Evolutionary conservation across 2,888 invertebrate genomes (phyloP), one percentile per base, ranked within the genome.

Genomic region (Omphaloscelis lunosa): DNA sequence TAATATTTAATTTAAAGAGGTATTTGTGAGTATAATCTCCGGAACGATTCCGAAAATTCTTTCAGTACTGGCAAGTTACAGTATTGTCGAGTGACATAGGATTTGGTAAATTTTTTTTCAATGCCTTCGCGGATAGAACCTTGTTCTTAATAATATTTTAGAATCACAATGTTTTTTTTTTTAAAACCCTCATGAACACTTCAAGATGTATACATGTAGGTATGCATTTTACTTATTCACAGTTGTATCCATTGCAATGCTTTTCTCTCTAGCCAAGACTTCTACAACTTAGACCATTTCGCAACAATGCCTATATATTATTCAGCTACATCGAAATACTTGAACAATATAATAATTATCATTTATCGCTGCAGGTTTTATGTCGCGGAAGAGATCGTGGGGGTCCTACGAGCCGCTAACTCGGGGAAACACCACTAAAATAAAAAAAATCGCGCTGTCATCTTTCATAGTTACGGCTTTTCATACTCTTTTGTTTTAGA

Each of bases 281-380:
- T 86, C 84, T 83, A 0, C 89, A 62, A 80, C 91, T 92, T 92
- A 82, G 3, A 80, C 91, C 92, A 69, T 77, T 80, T 81, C 69
- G 82, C 82, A 91, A 92, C 91, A 90, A 89, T 88, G 91, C 88
- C 93, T 92, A 93, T 95, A 95, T 94, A 94, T 95, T 94, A 94
- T 95, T 94, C 94, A 93, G 93, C 95, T 95, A 95, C 95, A 95
- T 93, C 93, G 93, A 93, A 95, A 96, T 93, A 95, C 94, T 96
- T 95, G 93, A 96, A 95, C 96, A 96, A 96, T 96, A 96, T 95
- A 95, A 96, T 96, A 96, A 96, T 96, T 96, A 96, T 96, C 95
- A 94, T 96, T 94, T 95, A 95, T 94, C 93, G 93, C 91, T 90
- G 89, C 91, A 93, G 92, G 92, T 92, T 96, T 96, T 96, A 96